phyloP scores from a whole-genome alignment of 1,140 invertebrate species.

The Bacillus rossius region DNA sequence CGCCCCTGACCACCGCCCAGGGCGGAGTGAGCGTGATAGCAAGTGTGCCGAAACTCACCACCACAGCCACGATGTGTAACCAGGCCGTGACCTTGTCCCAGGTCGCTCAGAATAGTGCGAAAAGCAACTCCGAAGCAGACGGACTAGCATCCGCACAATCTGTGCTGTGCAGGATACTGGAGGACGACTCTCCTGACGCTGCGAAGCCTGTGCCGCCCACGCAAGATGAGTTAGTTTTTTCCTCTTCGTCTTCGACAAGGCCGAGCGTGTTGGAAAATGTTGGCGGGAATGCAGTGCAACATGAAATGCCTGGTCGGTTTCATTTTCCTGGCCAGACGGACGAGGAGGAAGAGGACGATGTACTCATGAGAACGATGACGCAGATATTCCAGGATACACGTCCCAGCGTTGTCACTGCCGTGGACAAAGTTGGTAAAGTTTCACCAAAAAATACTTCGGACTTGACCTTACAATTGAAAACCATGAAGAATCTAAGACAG shows the following conservation, averaged over 20 bases:
- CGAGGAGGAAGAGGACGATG: not conserved
- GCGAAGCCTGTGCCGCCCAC: not conserved
- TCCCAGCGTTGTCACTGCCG: conserved; percentile 4
- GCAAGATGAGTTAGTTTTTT: too few species aligned
- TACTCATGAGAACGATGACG: not conserved
- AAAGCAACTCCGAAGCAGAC: too few species aligned
- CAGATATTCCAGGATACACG: conserved; percentile 8
- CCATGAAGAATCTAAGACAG: too few species aligned
- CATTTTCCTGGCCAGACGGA: not conserved
- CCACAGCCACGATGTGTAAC: conserved; percentile 1
- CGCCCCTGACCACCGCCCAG: not conserved
- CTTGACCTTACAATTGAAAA: too few species aligned
- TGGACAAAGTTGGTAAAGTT: not conserved
- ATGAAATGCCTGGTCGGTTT: not conserved
- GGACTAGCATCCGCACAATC: too few species aligned
- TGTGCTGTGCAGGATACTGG: too few species aligned
- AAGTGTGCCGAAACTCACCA: conserved; percentile 4
- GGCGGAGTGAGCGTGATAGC: conserved; percentile 15
- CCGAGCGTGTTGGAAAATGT: not conserved
- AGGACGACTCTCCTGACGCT: too few species aligned
- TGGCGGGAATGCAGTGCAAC: not conserved
- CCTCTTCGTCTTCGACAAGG: not conserved
- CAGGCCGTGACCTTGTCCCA: not conserved
- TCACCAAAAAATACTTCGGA: not conserved
- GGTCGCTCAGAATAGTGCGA: too few species aligned